Evolutionary conservation across 2,888 invertebrate genomes (phyloP).

Genomic region (Cataglyphis livida): DNA sequence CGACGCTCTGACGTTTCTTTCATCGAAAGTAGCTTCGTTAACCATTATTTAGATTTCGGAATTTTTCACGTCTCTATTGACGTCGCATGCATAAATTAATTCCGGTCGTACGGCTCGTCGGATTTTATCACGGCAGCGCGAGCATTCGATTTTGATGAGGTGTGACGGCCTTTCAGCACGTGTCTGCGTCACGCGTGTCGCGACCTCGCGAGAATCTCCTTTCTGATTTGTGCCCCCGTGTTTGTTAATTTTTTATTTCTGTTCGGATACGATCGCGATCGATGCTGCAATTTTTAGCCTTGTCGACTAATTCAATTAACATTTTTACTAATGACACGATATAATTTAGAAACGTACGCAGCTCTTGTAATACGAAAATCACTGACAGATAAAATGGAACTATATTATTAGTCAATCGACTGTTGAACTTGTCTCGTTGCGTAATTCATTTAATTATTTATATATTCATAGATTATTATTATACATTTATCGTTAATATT

Average conservation of each 20-base stretch:
- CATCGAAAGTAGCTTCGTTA: background rate
- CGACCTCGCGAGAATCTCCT: constrained; percentile 47
- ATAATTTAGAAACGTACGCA: constrained; percentile 24
- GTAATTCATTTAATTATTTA: background rate
- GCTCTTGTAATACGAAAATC: constrained; percentile 22
- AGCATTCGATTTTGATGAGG: constrained; percentile 76
- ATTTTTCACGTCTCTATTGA: constrained; percentile 17
- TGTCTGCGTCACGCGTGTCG: constrained; percentile 63
- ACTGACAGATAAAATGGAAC: constrained; percentile 15
- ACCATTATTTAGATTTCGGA: background rate
- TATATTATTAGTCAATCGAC: constrained; percentile 4
- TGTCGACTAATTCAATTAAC: constrained; percentile 43
- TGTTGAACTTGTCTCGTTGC: background rate
- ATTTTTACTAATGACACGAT: constrained; percentile 17
- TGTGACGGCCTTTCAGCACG: constrained; percentile 78
- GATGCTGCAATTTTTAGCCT: constrained; percentile 44
- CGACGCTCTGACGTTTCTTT: background rate
- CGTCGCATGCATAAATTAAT: constrained; percentile 52
- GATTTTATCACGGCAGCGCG: constrained; percentile 60
- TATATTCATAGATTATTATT: background rate
- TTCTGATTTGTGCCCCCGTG: constrained; percentile 46
- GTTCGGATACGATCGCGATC: constrained; percentile 27
- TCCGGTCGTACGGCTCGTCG: constrained; percentile 47
- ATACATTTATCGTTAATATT: background rate
- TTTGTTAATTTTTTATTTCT: constrained; percentile 1